phyloP scores from a whole-genome alignment of 2,888 invertebrate species.

The Enchytraeus crypticus region DNA sequence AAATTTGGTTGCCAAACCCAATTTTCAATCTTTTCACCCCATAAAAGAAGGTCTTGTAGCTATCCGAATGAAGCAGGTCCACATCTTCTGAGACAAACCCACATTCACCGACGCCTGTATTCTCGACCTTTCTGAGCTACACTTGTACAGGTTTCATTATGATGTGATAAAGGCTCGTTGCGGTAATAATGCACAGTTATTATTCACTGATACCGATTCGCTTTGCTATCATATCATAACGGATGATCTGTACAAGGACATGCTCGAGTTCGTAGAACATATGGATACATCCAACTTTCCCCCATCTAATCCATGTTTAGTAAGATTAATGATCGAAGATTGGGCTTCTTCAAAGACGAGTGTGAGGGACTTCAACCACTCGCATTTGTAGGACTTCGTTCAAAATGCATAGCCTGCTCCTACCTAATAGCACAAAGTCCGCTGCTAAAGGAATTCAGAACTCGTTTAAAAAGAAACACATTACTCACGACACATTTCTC shows the following conservation, averaged over 20 bases:
- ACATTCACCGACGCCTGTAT: slow-evolving; percentile 43
- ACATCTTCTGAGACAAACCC: background rate
- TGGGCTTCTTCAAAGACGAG: no score
- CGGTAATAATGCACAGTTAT: slow-evolving; percentile 25
- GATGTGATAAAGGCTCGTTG: slow-evolving; percentile 33
- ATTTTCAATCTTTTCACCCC: slow-evolving; percentile 19
- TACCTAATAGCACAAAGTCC: no score
- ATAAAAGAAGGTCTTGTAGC: slow-evolving; percentile 42
- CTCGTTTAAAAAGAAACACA: no score
- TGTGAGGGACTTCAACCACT: no score
- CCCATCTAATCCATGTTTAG: background rate
- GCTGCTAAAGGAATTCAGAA: no score
- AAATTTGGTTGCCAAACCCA: slow-evolving; percentile 17
- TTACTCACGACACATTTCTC: no score
- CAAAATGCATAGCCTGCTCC: no score
- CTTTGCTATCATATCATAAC: slow-evolving; percentile 34
- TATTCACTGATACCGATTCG: slow-evolving; percentile 38
- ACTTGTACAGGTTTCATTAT: slow-evolving; percentile 45
- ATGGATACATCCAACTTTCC: slow-evolving; percentile 8
- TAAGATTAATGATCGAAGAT: background rate
- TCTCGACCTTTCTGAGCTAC: slow-evolving; percentile 42
- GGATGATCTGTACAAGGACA: slow-evolving; percentile 42
- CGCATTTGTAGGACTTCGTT: no score
- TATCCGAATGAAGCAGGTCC: slow-evolving; percentile 32
- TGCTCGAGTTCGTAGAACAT: background rate